phyloP scores from a whole-genome alignment of 2,797 vertebrate species.

The Galago senegalensis region DNA sequence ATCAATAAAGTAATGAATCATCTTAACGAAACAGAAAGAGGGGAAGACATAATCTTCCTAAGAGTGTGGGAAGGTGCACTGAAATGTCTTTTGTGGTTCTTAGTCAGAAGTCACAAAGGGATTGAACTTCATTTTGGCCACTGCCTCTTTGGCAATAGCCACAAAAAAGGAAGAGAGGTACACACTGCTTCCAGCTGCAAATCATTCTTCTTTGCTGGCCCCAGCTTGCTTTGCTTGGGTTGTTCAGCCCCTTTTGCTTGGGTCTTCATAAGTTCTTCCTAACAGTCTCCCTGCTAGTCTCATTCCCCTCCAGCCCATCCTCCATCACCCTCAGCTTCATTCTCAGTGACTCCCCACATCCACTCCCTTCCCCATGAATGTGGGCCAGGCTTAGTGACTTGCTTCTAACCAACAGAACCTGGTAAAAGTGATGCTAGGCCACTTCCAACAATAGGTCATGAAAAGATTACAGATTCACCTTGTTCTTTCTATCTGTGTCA shows the following conservation, averaged over 20 bases:
- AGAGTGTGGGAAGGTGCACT: too few species aligned
- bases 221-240: too few species aligned
- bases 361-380: not conserved
- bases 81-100: too few species aligned
- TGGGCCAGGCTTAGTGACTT: not conserved
- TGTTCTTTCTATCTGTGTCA: not conserved
- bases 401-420: not conserved
- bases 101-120: too few species aligned
- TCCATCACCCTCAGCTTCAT: not conserved
- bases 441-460: not conserved
- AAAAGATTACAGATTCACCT: not conserved
- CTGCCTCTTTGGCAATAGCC: too few species aligned
- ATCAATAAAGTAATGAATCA: too few species aligned
- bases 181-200: too few species aligned
- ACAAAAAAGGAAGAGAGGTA: too few species aligned
- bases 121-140: too few species aligned
- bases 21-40: too few species aligned
- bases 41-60: too few species aligned
- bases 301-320: not conserved
- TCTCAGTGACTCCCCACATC: not conserved
- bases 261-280: not conserved
- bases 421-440: not conserved
- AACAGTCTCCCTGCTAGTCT: not conserved
- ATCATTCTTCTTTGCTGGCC: too few species aligned
- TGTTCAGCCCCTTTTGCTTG: not conserved